These are phyloP conservation scores for Stegodyphus mimosarum DNA, from an alignment of 1,140 invertebrate species.

Conservation along the genomic window DNA sequence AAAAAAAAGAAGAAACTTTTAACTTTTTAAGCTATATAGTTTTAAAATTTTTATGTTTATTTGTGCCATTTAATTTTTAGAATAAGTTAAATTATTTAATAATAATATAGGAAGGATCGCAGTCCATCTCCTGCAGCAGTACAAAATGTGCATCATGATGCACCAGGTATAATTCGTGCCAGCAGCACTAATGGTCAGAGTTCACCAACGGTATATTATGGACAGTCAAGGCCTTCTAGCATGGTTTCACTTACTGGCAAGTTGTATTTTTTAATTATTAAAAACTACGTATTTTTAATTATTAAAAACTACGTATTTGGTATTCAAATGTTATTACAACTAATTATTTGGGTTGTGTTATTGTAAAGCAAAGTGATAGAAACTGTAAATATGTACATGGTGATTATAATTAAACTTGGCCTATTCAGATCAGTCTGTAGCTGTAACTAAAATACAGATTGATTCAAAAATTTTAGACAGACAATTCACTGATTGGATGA, in stretches of 20 bases:
- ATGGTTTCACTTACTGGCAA: conserved; percentile 66
- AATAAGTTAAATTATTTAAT: neutral
- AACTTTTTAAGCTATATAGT: too few relatives aligned
- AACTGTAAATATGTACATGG: too few relatives aligned
- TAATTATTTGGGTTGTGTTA: too few relatives aligned
- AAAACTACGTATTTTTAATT: too few relatives aligned
- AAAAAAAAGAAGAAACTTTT: too few relatives aligned
- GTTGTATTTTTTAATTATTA: neutral
- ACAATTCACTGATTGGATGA: too few relatives aligned
- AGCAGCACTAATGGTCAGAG: conserved; percentile 69
- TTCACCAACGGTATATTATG: conserved; percentile 77
- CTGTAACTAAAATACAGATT: too few relatives aligned
- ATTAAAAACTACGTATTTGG: too few relatives aligned
- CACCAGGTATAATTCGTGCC: conserved; percentile 64
- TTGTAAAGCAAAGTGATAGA: too few relatives aligned
- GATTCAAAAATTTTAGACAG: too few relatives aligned
- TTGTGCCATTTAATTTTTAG: neutral
- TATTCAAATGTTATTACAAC: neutral
- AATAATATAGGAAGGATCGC: conserved; percentile 53
- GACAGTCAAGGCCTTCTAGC: conserved; percentile 78
- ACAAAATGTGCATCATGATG: conserved; percentile 68
- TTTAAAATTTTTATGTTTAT: neutral
- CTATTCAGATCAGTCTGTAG: too few relatives aligned
- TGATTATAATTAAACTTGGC: too few relatives aligned
- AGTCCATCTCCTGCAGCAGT: conserved; percentile 65